Conservation (phyloP, 2,113 vertebrate species). For the Alouatta palliata region DNA sequence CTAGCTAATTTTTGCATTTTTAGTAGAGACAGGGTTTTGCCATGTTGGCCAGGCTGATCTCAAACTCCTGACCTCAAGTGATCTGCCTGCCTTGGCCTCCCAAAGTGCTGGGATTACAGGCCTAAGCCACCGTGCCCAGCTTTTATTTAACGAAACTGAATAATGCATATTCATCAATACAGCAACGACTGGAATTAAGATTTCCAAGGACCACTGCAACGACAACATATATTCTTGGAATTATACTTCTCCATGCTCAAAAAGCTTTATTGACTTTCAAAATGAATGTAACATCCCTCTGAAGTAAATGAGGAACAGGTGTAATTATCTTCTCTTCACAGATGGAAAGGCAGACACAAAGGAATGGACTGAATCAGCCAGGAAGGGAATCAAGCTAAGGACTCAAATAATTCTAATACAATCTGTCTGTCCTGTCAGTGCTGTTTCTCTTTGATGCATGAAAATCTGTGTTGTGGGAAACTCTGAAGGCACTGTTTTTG, state of each 20-base stretch:
- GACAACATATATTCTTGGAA: constrained; percentile 20
- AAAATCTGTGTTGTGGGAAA: not conserved
- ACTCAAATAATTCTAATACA: not conserved
- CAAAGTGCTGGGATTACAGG: too few relatives aligned
- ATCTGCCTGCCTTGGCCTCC: too few relatives aligned
- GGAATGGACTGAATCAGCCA: not conserved
- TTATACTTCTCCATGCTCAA: constrained; percentile 13
- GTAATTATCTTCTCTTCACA: constrained; percentile 42
- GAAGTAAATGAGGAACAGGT: constrained; percentile 41
- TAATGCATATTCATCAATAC: not conserved
- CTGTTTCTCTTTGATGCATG: not conserved
- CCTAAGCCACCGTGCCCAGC: not conserved
- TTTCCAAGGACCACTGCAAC: not conserved
- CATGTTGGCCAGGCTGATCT: too few relatives aligned
- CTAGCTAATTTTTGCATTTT: too few relatives aligned
- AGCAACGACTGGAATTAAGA: not conserved
- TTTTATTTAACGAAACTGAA: constrained; percentile 6
- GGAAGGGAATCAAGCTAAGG: constrained; percentile 4
- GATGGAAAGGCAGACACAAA: constrained; percentile 48
- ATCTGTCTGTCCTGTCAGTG: not conserved
- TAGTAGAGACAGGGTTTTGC: too few relatives aligned
- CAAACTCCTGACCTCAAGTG: too few relatives aligned
- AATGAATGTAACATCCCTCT: constrained; percentile 31
- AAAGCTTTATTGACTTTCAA: constrained; percentile 17
- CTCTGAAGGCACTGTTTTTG: not conserved